phyloP scores from a whole-genome alignment of 2,797 vertebrate genomes.

The Cyprinodon diabolis region DNA sequence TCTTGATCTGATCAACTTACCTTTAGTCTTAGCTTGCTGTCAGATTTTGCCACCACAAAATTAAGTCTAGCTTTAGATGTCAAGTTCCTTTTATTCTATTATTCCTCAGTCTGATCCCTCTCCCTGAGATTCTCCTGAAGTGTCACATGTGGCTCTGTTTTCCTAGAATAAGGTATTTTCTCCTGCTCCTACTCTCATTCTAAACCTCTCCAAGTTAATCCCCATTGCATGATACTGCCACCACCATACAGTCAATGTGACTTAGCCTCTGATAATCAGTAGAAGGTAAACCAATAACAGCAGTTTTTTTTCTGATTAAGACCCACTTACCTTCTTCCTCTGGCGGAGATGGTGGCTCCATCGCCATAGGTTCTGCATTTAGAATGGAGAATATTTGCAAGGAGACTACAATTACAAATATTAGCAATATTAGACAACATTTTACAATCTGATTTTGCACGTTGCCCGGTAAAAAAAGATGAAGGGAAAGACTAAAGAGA shows the following conservation, averaged over 20 bases:
- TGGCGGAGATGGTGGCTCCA: slow-evolving; percentile 88
- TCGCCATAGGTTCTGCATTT: slow-evolving; percentile 92
- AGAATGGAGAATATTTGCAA: slow-evolving; percentile 99
- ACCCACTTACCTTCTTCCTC: slow-evolving; percentile 93
- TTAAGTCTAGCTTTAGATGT: neutral
- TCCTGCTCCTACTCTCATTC: neutral
- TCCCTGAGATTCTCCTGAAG: neutral
- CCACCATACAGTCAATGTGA: neutral
- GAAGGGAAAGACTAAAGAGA: slow-evolving; percentile 8
- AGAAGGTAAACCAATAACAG: slow-evolving; percentile 26
- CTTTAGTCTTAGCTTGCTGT: neutral
- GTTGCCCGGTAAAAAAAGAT: slow-evolving; percentile 79
- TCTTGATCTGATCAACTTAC: neutral
- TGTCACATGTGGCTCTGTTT: neutral
- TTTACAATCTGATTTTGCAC: slow-evolving; percentile 78
- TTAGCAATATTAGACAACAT: slow-evolving; percentile 84
- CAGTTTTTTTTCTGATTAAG: neutral
- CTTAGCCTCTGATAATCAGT: slow-evolving; percentile 15
- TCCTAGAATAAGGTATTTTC: neutral
- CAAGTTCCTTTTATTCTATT: neutral
- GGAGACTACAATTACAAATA: slow-evolving; percentile 97
- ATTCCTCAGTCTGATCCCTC: neutral
- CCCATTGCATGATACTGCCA: neutral
- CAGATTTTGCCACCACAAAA: neutral
- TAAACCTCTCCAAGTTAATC: neutral